Conservation (phyloP, 92 coral and sea anemone species). For the Siderastrea siderea region DNA sequence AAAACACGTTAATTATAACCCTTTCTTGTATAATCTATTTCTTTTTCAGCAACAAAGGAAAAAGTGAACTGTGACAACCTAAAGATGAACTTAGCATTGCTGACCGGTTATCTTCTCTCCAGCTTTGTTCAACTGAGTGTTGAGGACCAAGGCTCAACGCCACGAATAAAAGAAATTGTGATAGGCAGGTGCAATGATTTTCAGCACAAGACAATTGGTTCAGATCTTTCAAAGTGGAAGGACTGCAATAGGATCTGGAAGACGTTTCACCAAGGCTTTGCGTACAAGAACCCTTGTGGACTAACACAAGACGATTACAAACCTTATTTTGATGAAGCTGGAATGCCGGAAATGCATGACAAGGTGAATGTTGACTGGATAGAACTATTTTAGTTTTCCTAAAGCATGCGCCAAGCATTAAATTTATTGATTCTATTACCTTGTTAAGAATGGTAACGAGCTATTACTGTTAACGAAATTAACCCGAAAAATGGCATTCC, state of each 20-base stretch:
- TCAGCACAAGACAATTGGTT: constrained; percentile 30
- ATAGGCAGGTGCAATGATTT: constrained; percentile 63
- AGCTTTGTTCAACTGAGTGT: neutral
- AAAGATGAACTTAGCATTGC: neutral
- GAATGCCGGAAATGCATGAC: constrained; percentile 44
- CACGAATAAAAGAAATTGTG: constrained; percentile 41
- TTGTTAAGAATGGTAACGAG: no score
- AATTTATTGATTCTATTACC: no score
- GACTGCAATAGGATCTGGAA: constrained; percentile 69
- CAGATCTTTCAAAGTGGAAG: neutral
- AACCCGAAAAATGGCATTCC: no score
- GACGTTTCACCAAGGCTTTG: constrained; percentile 58
- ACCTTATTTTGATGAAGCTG: constrained; percentile 69
- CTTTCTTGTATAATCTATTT: no score
- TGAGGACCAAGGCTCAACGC: constrained; percentile 40
- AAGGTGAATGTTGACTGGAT: constrained; percentile 42
- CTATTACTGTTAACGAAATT: no score
- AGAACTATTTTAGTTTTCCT: neutral
- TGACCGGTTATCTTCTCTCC: neutral
- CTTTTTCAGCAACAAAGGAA: no score
- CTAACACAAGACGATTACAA: constrained; percentile 68
- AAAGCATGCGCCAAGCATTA: no score
- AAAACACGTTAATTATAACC: no score
- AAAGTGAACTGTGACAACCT: no score
- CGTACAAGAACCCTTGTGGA: constrained; percentile 76